Evolutionary conservation across 2,113 vertebrate genomes (phyloP).

Genomic region (Sinocyclocheilus rhinocerous): DNA sequence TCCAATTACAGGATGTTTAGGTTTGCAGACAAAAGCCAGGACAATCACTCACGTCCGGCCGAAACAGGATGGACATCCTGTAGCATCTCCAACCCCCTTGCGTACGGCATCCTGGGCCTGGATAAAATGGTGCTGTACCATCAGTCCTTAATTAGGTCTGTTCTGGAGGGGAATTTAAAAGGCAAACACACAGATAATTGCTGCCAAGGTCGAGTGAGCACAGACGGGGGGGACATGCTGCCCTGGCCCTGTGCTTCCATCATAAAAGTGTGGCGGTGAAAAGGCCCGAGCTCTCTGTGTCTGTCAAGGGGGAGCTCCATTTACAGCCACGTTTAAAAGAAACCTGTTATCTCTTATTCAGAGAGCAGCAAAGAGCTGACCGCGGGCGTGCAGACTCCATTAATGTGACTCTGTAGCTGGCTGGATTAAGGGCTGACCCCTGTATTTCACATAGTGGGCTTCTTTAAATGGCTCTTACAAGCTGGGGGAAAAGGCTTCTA

Average conservation of each 20-base stretch:
- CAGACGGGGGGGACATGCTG: constrained; percentile 5
- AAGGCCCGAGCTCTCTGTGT: background rate
- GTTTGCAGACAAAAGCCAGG: constrained; percentile 29
- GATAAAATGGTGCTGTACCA: background rate
- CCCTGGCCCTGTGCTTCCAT: constrained; percentile 5
- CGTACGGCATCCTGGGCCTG: background rate
- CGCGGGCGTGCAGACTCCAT: constrained; percentile 34
- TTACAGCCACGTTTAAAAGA: constrained; percentile 33
- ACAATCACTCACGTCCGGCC: background rate
- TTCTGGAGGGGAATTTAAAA: constrained; percentile 48
- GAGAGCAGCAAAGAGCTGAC: constrained; percentile 34
- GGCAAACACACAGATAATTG: constrained; percentile 55
- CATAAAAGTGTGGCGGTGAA: constrained; percentile 13
- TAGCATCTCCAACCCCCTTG: background rate
- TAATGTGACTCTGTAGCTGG: constrained; percentile 41
- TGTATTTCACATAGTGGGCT: constrained; percentile 28
- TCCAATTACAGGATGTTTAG: constrained; percentile 47
- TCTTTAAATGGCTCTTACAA: constrained; percentile 21
- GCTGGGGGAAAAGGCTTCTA: background rate
- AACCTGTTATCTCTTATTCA: constrained; percentile 48
- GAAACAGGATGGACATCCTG: background rate
- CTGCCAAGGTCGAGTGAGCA: constrained; percentile 51
- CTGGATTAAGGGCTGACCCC: constrained; percentile 42
- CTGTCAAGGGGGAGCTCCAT: constrained; percentile 12
- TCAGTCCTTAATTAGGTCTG: constrained; percentile 44